phyloP scores from a whole-genome alignment of 1,140 invertebrate genomes.

The Pollicipes pollicipes region DNA sequence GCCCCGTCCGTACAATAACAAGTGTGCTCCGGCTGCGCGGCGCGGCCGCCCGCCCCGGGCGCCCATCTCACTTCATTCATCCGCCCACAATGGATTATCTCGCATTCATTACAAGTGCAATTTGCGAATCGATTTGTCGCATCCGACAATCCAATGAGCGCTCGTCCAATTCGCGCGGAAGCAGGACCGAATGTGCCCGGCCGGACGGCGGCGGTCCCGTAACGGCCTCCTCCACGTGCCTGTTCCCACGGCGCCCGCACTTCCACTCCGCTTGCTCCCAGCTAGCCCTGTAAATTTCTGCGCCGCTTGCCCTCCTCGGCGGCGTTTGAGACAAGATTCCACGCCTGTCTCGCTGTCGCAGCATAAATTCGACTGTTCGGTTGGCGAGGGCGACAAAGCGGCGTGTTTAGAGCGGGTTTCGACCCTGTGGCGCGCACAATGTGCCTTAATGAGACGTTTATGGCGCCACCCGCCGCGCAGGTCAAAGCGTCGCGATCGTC shows the following conservation, averaged over 20 bases:
- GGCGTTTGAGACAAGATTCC: not conserved
- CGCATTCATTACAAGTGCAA: constrained; percentile 1
- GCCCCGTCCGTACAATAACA: not conserved
- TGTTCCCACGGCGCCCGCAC: not conserved
- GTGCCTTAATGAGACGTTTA: not conserved
- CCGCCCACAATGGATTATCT: not conserved
- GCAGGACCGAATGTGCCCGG: not conserved
- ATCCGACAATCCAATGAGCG: not conserved
- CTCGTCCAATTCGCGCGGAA: not conserved
- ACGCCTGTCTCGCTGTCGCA: no score
- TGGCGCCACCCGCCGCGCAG: not conserved
- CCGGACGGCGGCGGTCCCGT: not conserved
- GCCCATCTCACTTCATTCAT: not conserved
- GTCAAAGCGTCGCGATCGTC: not conserved
- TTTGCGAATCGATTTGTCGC: not conserved
- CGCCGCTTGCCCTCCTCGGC: not conserved
- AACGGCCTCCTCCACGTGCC: not conserved
- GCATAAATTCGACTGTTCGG: not conserved
- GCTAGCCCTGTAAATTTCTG: not conserved
- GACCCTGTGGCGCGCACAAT: not conserved
- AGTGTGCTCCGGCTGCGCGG: not conserved
- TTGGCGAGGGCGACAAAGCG: not conserved
- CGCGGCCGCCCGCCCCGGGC: no score
- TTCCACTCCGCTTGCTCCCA: no score
- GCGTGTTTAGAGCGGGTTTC: not conserved